These are phyloP conservation scores for Channallabes apus DNA, from an alignment of 2,797 vertebrate species.

Conservation along the genomic window DNA sequence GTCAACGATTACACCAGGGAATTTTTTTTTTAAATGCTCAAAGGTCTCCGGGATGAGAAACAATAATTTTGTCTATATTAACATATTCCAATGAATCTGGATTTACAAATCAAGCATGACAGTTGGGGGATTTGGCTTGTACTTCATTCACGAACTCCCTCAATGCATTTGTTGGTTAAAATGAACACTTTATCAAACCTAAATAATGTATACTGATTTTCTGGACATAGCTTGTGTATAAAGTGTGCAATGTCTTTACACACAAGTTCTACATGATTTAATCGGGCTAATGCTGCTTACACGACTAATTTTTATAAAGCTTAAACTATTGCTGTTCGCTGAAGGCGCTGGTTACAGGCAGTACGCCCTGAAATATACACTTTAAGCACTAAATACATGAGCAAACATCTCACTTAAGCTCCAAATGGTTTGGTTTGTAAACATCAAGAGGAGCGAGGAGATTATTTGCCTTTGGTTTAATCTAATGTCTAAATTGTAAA, in stretches of 20 bases:
- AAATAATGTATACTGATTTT: not conserved
- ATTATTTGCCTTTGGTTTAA: not conserved
- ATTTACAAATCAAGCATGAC: not conserved
- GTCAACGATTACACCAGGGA: conserved; percentile 3
- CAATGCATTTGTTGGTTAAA: not conserved
- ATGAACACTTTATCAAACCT: not conserved
- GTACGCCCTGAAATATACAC: not conserved
- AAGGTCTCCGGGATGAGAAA: not conserved
- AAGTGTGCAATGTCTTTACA: not conserved
- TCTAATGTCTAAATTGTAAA: not conserved
- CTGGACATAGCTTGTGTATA: not conserved
- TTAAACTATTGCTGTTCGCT: not conserved
- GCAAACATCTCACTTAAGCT: conserved; percentile 8
- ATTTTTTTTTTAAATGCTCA: not conserved
- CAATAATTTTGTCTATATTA: conserved; percentile 1
- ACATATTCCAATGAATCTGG: conserved; percentile 1
- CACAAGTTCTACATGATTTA: not conserved
- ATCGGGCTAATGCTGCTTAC: not conserved
- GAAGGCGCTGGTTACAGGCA: not conserved
- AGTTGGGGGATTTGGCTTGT: not conserved
- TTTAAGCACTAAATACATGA: conserved; percentile 18
- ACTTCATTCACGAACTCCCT: not conserved
- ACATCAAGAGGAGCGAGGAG: not conserved
- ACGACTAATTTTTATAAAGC: not conserved
- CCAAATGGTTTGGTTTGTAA: conserved; percentile 5